Evolutionary conservation across 2,888 invertebrate genomes (phyloP), one percentile per base, ranked within the genome.

Genomic region (Aporophyla nigra): DNA sequence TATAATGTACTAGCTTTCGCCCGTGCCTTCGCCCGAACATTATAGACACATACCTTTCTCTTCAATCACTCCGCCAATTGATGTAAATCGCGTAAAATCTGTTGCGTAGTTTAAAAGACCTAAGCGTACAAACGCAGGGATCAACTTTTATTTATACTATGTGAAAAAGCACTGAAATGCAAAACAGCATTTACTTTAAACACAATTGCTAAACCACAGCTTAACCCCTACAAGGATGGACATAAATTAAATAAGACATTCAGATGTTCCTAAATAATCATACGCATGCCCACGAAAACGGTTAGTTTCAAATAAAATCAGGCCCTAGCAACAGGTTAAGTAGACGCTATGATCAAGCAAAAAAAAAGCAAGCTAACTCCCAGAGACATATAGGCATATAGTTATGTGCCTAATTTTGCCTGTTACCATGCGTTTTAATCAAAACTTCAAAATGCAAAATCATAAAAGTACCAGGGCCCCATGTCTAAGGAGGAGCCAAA

Each of bases 401-500:
- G 3, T 14, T 14, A 27, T 2, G 12, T 12, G 5, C 6, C 43
- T 33, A 51, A 33, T 40, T 54, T 69, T 5, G 27, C 19, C 4
- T 40, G 3, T 69, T 54, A 61, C 46, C 21, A n/a, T 40, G n/a
- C 24, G 62, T 21, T 27, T 78, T 6, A 62, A 78, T 63, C 0
- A 14, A 56, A 67, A 27, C 16, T 12, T 19, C 0, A 40, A 51
- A 58, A 46, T 21, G 5, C 9, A 46, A 69, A 61, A 51, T 54
- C n/a, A 24, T 76, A 56, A 71, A 79, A 76, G 72, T 82, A 88
- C 82, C 62, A 88, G 85, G 82, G 27, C 0, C 65, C 53, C 78
- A 87, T 85, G 79, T 67, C 53, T 78, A 76, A 7, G 53, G 49
- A 83, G 82, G 84, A 65, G 83, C 86, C 82, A 86, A 89, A 88